Conservation (phyloP, 2,797 vertebrate genomes). For the Hippocampus kuda region DNA sequence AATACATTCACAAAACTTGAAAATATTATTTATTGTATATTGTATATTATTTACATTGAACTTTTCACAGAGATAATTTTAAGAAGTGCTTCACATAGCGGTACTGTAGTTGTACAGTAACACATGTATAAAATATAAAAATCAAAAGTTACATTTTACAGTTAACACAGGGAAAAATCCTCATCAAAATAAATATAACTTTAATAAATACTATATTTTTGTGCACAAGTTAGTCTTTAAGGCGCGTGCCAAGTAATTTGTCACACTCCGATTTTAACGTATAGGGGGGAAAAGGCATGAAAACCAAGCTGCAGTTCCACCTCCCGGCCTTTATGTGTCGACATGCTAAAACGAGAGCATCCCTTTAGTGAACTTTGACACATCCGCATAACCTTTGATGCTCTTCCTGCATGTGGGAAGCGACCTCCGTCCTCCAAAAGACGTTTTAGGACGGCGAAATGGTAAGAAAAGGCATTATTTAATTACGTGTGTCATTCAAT, state of each 20-base stretch:
- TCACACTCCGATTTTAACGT: not conserved
- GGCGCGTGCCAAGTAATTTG: not conserved
- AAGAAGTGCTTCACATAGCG: too few relatives aligned
- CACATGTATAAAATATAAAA: too few relatives aligned
- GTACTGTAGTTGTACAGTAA: not conserved
- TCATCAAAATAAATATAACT: not conserved
- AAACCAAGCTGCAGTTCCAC: conserved; percentile 17
- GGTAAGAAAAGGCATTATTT: not conserved
- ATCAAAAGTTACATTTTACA: not conserved
- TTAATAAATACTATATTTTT: not conserved
- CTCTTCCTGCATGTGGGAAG: conserved; percentile 34
- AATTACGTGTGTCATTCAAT: not conserved
- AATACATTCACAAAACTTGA: too few relatives aligned
- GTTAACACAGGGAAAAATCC: too few relatives aligned
- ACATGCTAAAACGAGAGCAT: too few relatives aligned
- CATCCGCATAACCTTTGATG: conserved; percentile 45
- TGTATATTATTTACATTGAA: not conserved
- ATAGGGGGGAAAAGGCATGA: not conserved
- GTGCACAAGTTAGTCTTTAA: not conserved
- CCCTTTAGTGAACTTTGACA: conserved; percentile 50
- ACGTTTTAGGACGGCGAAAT: not conserved
- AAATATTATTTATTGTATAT: too few relatives aligned
- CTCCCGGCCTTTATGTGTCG: conserved; percentile 38
- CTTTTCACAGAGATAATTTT: too few relatives aligned
- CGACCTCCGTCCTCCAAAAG: not conserved